These are phyloP conservation scores for Chymomyza caudatula DNA, from an alignment of 2,888 invertebrate species.

Conservation along the genomic window DNA sequence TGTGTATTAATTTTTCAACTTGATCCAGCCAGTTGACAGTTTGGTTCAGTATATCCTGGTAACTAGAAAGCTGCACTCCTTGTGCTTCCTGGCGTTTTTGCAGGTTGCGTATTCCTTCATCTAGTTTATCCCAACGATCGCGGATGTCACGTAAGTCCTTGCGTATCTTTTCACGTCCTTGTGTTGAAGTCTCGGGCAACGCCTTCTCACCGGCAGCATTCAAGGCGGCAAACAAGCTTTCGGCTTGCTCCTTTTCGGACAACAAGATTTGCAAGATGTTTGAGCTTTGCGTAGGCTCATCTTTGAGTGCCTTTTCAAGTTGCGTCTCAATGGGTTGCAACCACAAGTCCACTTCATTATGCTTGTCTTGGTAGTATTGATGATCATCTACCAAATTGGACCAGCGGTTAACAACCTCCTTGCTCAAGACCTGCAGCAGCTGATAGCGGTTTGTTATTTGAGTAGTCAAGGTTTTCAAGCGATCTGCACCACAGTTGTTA, in stretches of 20 bases:
- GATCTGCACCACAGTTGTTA: conserved; percentile 89
- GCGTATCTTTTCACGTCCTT: conserved; percentile 93
- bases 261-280: conserved; percentile 85
- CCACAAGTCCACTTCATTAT: conserved; percentile 88
- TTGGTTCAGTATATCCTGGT: conserved; percentile 91
- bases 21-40: conserved; percentile 91
- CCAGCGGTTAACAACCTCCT: conserved; percentile 92
- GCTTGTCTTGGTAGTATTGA: conserved; percentile 86
- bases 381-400: conserved; percentile 91
- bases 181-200: conserved; percentile 94
- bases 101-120: conserved; percentile 89
- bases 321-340: conserved; percentile 86
- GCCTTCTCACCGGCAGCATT: conserved; percentile 91
- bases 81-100: conserved; percentile 92
- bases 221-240: conserved; percentile 86
- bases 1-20: conserved; percentile 87
- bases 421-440: conserved; percentile 87
- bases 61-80: conserved; percentile 89
- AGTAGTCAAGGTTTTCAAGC: conserved; percentile 90
- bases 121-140: conserved; percentile 92
- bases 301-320: conserved; percentile 82
- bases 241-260: conserved; percentile 90
- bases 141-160: conserved; percentile 88
- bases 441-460: conserved; percentile 94
- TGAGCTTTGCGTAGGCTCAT: conserved; percentile 83